Evolutionary conservation across 2,888 invertebrate species (phyloP), one percentile per base, ranked within the genome.

Genomic region (Hartigia nigra): DNA sequence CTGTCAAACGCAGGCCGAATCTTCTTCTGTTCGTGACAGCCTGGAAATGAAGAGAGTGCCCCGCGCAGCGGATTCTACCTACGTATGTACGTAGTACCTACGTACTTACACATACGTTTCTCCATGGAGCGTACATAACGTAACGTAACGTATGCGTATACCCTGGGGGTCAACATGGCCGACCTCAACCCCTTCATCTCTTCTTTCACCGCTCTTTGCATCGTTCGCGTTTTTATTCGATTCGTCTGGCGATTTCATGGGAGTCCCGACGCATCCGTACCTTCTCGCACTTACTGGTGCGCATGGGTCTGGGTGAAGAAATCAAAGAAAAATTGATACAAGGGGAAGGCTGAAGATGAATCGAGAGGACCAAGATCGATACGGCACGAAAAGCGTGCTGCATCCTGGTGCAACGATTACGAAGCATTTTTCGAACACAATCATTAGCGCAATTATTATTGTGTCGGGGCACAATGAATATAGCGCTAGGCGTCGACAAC

Each of bases 1-100:
- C 91, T 91, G 91, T 91, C 91, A 91, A 90, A 89, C 90, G 87
- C 91, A 91, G 91, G 87, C 88, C 88, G 90, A 91, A 91, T 91
- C 91, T 91, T 91, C 91, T 91, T 89, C 89, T 89, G 89, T 85
- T 89, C 88, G 89, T 89, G 89, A 89, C 89, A 89, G 89, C 88
- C 89, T 89, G 89, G 88, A 91, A 91, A 91, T 91, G 91, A 91
- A 91, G 91, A 91, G 91, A 91, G 89, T 88, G 86, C 87, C 88
- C 87, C 87, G 88, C 86, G 83, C 85, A 83, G 83, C 86, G 87
- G 87, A 88, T 88, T 86, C 87, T 88, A 84, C 82, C 86, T 82
- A 85, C 83, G 85, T 84, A 86, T 34, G 72, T 34, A 72, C 72
- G 23, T 84, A 84, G 23, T 84, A 84, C 75, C 34, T n/a, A 75